phyloP scores from a whole-genome alignment of 2,113 vertebrate genomes.

The Neomonachus schauinslandi region DNA sequence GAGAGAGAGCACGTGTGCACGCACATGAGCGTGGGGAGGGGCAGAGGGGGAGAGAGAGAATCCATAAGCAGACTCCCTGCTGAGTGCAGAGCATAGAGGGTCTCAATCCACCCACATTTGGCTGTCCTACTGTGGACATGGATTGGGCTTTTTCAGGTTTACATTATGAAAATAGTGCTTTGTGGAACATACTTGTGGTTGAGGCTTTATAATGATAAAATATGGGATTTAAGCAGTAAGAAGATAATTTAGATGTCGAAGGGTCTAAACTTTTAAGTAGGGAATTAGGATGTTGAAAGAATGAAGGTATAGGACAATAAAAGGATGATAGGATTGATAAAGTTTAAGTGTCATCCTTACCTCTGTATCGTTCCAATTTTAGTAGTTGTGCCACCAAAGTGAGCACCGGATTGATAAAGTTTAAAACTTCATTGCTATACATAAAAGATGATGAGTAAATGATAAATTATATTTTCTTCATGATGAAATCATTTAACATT shows the following conservation, averaged over 20 bases:
- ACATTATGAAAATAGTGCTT: background rate
- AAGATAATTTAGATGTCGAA: background rate
- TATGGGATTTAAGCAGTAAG: background rate
- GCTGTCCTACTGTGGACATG: background rate
- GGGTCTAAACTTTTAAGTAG: background rate
- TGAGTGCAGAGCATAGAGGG: background rate
- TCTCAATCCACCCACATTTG: background rate
- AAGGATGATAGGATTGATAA: background rate
- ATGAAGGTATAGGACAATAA: background rate
- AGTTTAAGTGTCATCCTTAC: background rate
- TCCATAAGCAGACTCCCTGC: background rate
- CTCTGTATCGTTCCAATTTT: background rate
- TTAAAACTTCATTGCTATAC: background rate
- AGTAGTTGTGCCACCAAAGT: background rate
- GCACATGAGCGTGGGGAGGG: background rate
- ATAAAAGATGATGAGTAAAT: background rate
- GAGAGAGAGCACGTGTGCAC: background rate
- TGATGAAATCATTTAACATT: constrained; percentile 1
- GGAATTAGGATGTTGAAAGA: background rate
- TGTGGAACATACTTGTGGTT: background rate
- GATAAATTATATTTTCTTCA: background rate
- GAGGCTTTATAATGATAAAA: background rate
- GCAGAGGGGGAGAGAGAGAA: background rate
- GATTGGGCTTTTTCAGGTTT: background rate
- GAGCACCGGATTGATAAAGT: background rate